Evolutionary conservation across 2,888 invertebrate species (phyloP), one percentile per base, ranked within the genome.

Genomic region (Zaprionus obscuricornis): DNA sequence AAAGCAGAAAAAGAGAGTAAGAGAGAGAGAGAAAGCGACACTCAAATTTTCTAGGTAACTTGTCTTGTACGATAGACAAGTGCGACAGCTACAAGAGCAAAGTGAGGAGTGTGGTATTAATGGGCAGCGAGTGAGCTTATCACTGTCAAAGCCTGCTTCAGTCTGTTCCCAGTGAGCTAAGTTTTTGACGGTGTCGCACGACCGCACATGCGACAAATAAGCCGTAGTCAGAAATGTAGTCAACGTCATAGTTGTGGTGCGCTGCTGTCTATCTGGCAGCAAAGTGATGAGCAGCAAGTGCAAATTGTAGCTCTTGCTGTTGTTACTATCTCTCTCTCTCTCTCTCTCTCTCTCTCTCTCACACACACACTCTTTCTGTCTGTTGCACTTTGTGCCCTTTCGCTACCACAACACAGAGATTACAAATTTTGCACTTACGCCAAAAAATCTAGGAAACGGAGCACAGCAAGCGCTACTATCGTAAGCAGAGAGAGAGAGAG

Each of bases 341-440:
- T 22, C 7, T 4, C 22, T 22, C 5, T 7, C 27, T n/a, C 27
- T n/a, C 27, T n/a, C 27, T n/a, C 27, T 2, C 27, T n/a, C 27
- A 27, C 27, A 27, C 27, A 27, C 27, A 27, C 27, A 27, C 27
- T n/a, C 27, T 16, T 14, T 8, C 24, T 39, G 11, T 37, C 27
- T 22, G 47, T 42, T 76, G 70, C 66, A 77, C 63, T 79, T 68
- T 58, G 46, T 69, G 54, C 55, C 8, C 13, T 40, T 17, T 46
- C 54, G 20, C 55, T 55, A 31, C 39, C 2, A 7, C 27, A 27
- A n/a, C 50, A 68, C 63, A 71, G 79, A 76, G 78, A 83, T 79
- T 79, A 79, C 78, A 78, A 81, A 79, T 83, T 83, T 74, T 81
- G 68, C 84, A 83, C 78, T 83, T 79, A 79, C 74, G 76, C 63